Evolutionary conservation across 64 coral and sea anemone genomes (phyloP).

Genomic region (Catalaphyllia jardinei): DNA sequence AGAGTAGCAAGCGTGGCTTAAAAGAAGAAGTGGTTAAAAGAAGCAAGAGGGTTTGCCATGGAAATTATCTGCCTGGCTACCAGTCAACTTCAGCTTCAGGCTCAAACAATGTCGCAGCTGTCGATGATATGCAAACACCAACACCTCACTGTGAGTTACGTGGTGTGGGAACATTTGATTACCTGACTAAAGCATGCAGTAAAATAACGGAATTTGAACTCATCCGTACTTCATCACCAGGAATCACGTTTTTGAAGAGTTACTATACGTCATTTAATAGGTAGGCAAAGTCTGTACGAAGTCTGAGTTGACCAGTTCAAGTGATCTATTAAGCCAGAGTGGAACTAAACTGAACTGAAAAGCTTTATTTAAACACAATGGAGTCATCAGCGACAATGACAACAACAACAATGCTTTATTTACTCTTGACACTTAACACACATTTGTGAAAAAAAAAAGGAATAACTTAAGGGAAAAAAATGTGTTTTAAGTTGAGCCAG

Average conservation of each 20-base stretch:
- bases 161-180: background rate
- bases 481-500: too few species aligned
- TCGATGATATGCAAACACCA: background rate
- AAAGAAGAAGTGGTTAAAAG: background rate
- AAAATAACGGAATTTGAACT: constrained; percentile 45
- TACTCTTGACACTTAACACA: too few species aligned
- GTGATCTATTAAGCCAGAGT: too few species aligned
- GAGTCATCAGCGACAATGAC: too few species aligned
- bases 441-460: too few species aligned
- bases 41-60: background rate
- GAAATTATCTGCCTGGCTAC: background rate
- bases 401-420: too few species aligned
- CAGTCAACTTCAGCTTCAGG: background rate
- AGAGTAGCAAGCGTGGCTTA: background rate
- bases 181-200: background rate
- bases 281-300: background rate
- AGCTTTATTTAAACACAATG: too few species aligned
- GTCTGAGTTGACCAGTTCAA: too few species aligned
- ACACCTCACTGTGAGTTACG: background rate
- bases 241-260: background rate
- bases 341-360: too few species aligned
- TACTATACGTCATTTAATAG: background rate
- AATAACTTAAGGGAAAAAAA: too few species aligned
- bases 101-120: background rate
- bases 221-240: background rate